Conservation (phyloP, 1,140 invertebrate species). For the Sycobia sp. region DNA sequence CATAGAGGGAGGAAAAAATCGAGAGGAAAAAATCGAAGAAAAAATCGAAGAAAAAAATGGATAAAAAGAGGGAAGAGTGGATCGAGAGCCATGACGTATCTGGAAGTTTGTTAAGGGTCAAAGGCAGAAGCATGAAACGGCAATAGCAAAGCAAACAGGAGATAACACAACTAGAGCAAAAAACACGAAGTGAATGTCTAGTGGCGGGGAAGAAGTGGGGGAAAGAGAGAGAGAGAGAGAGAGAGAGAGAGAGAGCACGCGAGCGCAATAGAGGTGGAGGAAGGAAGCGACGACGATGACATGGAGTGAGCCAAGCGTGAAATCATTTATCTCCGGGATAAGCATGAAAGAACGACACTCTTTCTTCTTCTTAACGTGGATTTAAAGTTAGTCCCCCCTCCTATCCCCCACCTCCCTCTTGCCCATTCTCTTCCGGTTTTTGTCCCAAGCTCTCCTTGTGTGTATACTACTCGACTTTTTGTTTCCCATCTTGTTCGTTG, state of each 20-base stretch:
- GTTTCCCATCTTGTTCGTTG: neutral
- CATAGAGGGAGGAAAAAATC: no score
- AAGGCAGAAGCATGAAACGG: slow-evolving; percentile 10
- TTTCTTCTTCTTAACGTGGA: slow-evolving; percentile 48
- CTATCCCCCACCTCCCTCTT: slow-evolving; percentile 8
- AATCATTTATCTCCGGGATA: slow-evolving; percentile 61
- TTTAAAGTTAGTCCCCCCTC: slow-evolving; percentile 43
- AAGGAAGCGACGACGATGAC: slow-evolving; percentile 50
- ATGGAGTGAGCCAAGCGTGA: slow-evolving; percentile 56
- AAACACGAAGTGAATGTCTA: no score
- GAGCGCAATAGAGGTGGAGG: no score
- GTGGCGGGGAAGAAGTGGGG: slow-evolving; percentile 34
- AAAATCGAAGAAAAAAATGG: neutral
- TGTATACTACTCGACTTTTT: neutral
- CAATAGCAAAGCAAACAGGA: slow-evolving; percentile 22
- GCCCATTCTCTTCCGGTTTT: slow-evolving; percentile 12
- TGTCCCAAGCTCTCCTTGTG: neutral
- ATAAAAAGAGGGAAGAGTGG: neutral
- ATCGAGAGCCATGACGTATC: slow-evolving; percentile 24
- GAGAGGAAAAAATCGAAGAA: no score
- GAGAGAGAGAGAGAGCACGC: no score
- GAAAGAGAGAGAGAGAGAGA: no score
- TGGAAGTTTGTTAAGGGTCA: slow-evolving; percentile 25
- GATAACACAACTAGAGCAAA: slow-evolving; percentile 27
- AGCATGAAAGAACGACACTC: slow-evolving; percentile 49